phyloP scores from a whole-genome alignment of 2,113 vertebrate species.

The Dolichotis patagonum region DNA sequence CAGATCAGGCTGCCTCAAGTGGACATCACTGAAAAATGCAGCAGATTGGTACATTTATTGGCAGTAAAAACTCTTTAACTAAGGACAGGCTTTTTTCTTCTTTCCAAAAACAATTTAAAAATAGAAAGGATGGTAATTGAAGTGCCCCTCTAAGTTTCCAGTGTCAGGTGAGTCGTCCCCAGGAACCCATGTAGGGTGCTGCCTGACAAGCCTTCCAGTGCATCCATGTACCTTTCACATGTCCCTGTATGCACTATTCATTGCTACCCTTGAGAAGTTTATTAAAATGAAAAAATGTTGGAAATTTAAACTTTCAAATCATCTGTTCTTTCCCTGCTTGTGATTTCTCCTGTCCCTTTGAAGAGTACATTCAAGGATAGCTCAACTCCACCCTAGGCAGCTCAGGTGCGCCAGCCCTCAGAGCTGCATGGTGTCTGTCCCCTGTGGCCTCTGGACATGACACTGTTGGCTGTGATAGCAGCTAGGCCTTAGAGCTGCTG shows the following conservation, averaged over 20 bases:
- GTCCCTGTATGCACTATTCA: neutral
- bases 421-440: no score
- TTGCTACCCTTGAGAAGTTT: neutral
- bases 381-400: fast-evolving
- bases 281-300: neutral
- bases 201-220: neutral
- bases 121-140: neutral
- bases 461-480: neutral
- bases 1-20: fast-evolving
- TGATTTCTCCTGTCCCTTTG: neutral
- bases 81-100: neutral
- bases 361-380: neutral
- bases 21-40: neutral
- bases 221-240: fast-evolving
- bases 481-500: neutral
- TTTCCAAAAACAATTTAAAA: neutral
- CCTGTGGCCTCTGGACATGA: neutral
- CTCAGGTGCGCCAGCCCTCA: fast-evolving
- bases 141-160: neutral
- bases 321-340: neutral
- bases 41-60: neutral
- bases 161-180: neutral
- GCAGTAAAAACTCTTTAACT: neutral
- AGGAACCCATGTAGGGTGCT: neutral
- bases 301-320: neutral